Evolutionary conservation across 1,140 invertebrate genomes (phyloP).

Genomic region (Gonatopus flavifemur): DNA sequence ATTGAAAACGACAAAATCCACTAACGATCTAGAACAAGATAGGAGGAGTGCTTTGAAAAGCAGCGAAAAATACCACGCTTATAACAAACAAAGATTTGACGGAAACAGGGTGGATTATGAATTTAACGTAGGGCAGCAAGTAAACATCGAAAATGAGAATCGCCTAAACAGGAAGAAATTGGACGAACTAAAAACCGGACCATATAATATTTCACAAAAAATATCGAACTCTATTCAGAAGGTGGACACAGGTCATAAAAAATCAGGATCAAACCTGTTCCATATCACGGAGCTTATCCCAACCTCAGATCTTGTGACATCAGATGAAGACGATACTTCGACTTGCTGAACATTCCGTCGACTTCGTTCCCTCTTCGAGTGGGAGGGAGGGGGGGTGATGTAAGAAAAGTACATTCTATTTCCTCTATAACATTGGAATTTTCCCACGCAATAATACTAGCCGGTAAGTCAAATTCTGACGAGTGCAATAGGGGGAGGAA

Average conservation of each 20-base stretch:
- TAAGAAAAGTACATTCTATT: too few relatives aligned
- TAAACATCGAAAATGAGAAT: not conserved
- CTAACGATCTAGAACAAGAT: not conserved
- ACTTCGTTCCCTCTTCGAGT: too few relatives aligned
- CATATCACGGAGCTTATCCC: not conserved
- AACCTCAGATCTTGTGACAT: too few relatives aligned
- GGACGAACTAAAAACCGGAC: not conserved
- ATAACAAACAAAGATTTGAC: not conserved
- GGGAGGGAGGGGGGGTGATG: too few relatives aligned
- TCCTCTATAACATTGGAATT: too few relatives aligned
- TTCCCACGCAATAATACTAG: too few relatives aligned
- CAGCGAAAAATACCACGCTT: not conserved
- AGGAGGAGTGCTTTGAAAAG: not conserved
- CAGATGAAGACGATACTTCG: too few relatives aligned
- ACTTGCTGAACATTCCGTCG: too few relatives aligned
- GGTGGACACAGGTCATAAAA: not conserved
- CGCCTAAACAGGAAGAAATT: not conserved
- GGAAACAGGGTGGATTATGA: not conserved
- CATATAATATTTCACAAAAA: not conserved
- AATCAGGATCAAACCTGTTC: not conserved
- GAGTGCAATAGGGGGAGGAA: too few relatives aligned
- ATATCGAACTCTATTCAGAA: not conserved
- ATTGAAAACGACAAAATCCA: conserved; percentile 23
- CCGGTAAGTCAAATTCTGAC: too few relatives aligned
- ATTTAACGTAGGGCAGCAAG: not conserved